These are phyloP conservation scores for Clarias magur DNA, from an alignment of 2,113 vertebrate genomes.

Conservation along the genomic window DNA sequence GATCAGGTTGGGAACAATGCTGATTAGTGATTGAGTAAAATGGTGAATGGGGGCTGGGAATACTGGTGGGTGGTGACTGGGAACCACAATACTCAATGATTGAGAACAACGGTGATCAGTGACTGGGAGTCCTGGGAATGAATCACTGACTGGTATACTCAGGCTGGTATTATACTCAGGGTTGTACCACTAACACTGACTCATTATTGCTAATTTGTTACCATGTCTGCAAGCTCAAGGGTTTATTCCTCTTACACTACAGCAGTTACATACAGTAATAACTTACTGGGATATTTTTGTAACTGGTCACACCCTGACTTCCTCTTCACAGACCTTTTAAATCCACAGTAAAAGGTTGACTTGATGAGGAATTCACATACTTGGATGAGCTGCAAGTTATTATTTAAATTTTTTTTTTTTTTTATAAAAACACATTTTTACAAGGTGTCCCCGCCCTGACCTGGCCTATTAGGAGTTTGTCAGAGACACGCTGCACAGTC, in stretches of 20 bases:
- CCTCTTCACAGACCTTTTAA: background rate
- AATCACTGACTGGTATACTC: too few relatives aligned
- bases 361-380: background rate
- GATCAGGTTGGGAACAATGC: background rate
- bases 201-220: background rate
- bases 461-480: conserved; percentile 24
- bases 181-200: background rate
- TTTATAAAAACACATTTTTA: background rate
- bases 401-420: background rate
- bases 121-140: background rate
- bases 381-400: too few relatives aligned
- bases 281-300: background rate
- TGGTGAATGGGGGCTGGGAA: background rate
- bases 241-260: background rate
- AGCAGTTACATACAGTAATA: background rate
- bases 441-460: background rate
- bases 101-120: background rate
- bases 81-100: background rate
- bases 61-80: background rate
- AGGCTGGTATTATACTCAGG: background rate
- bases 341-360: background rate
- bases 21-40: too few relatives aligned
- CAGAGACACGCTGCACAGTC: background rate
- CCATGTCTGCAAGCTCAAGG: background rate
- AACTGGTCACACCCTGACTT: background rate